Evolutionary conservation across 2,888 invertebrate species (phyloP).

Genomic region (Apamea monoglypha): DNA sequence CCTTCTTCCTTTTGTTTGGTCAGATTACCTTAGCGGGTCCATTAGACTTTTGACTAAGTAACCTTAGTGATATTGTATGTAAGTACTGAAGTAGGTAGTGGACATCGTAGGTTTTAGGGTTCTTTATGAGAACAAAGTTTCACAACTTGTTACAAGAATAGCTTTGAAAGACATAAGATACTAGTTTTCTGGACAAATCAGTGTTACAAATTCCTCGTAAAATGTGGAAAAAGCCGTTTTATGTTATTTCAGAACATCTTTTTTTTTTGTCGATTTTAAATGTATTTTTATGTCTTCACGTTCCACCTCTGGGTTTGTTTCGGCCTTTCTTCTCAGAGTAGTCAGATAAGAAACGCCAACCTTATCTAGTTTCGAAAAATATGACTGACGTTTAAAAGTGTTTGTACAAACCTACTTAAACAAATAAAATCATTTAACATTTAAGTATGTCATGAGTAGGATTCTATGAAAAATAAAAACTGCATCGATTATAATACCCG

Average conservation of each 20-base stretch:
- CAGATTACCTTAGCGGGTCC: constrained; percentile 71
- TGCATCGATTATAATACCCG: neutral
- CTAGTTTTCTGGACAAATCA: neutral
- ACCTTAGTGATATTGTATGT: constrained; percentile 27
- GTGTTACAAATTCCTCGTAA: neutral
- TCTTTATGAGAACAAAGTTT: neutral
- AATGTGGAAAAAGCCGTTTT: neutral
- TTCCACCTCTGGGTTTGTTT: too few species aligned
- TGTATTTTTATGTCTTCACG: neutral
- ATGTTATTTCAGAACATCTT: neutral
- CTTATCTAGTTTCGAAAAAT: too few species aligned
- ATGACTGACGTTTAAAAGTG: too few species aligned
- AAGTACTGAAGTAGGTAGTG: neutral
- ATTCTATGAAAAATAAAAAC: neutral
- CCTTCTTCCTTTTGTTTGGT: constrained; percentile 66
- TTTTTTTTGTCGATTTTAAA: neutral
- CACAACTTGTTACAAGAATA: too few species aligned
- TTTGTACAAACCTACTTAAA: too few species aligned
- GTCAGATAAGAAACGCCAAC: too few species aligned
- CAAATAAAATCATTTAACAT: too few species aligned
- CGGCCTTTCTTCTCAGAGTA: too few species aligned
- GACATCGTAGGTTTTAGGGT: neutral
- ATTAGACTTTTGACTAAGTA: constrained; percentile 66
- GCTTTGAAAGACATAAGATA: neutral
- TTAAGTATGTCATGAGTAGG: neutral